Base-by-base conservation (phyloP, 1,140 invertebrate genomes). In the Coenobita brevimanus region DNA sequence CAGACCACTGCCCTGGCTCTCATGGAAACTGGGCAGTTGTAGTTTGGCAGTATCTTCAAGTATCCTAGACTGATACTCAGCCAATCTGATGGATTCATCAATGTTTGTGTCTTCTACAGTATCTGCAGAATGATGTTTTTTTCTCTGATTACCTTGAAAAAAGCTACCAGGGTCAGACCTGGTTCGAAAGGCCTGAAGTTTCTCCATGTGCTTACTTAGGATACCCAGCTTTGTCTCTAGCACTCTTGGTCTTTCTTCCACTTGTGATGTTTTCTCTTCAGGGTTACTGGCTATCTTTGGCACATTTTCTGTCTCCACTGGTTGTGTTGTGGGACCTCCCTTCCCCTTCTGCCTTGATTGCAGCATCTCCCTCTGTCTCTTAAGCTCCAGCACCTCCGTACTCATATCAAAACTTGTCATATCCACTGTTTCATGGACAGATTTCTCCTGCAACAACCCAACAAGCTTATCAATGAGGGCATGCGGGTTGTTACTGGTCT, bases 391-490 rank as follows among this genome's bases (percentile, higher is more conserved):
- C 21, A 82, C 80, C 21, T 82, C 80, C 30, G 43, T 17, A 71
- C 80, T 82, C 21, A 69, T 50, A 50, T 82, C 80, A 17, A 82
- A 62, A 41, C 50, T 62, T 38, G 80, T 82, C 15, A 17, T 64
- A 33, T 82, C 64, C 21, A 82, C 33, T 21, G 79, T 43, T 67
- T 67, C 30, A n/a, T 67, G 43, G 4, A 50, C 8, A 24, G 80
- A 27, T 43, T 67, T 41, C 24, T 82, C 60, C 36, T 67, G 80
- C 27, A 27, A 21, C 21, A 67, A 38, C 24, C 33, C 3, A 8
- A 71, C 33, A 54, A 82, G 67, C 36, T 50, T 82, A 2, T 50
- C 33, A 17, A 82, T 54, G 6, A 82, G 30, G 17, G 24, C 41
- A 13, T 82, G 38, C n/a, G 80, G 64, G 21, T 60, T 33, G 46